Percentiles rank a stretch among this genome's conserved stretches.
Evolutionary conservation across 23 tunicate genomes (phyloP).

Genomic region (Ascidia mentula): DNA sequence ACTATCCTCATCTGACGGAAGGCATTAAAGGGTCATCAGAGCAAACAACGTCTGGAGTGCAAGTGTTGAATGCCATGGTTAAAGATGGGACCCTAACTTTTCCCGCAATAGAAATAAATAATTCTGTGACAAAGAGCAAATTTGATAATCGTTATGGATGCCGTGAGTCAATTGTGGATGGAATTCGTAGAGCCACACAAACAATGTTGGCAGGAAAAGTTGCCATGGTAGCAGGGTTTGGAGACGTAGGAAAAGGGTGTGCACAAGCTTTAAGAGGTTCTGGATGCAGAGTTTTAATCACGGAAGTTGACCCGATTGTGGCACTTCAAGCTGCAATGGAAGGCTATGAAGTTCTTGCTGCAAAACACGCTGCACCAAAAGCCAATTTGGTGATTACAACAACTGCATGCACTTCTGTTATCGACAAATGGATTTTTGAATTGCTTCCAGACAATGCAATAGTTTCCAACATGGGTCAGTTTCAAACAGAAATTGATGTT

Average conservation of each 20-base stretch:
- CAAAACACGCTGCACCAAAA: slow-evolving; percentile 45
- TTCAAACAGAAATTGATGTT: slow-evolving; percentile 69
- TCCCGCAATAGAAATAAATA: slow-evolving; percentile 57
- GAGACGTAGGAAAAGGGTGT: slow-evolving; percentile 84
- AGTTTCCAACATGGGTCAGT: slow-evolving; percentile 80
- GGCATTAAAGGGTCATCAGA: slow-evolving; percentile 51
- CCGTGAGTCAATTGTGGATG: slow-evolving; percentile 79
- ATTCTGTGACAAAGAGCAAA: slow-evolving; percentile 78
- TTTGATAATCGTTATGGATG: slow-evolving; percentile 81
- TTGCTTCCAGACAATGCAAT: slow-evolving; percentile 48
- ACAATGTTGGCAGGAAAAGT: slow-evolving; percentile 74
- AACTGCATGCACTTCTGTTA: slow-evolving; percentile 58
- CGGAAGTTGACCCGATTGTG: slow-evolving; percentile 78
- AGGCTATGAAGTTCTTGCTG: slow-evolving; percentile 62
- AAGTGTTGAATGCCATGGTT: slow-evolving; percentile 45
- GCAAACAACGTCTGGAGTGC: slow-evolving; percentile 76
- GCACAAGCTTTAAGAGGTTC: slow-evolving; percentile 54
- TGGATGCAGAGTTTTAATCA: slow-evolving; percentile 64
- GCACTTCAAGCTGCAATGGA: slow-evolving; percentile 87
- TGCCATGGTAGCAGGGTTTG: slow-evolving; percentile 76
- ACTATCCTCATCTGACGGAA: slow-evolving; percentile 39
- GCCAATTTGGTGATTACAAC: slow-evolving; percentile 66
- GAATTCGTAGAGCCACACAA: slow-evolving; percentile 78
- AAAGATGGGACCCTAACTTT: slow-evolving; percentile 21
- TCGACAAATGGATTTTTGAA: slow-evolving; percentile 25